phyloP scores from a whole-genome alignment of 2,888 invertebrate species.

The Ditula angustiorana region DNA sequence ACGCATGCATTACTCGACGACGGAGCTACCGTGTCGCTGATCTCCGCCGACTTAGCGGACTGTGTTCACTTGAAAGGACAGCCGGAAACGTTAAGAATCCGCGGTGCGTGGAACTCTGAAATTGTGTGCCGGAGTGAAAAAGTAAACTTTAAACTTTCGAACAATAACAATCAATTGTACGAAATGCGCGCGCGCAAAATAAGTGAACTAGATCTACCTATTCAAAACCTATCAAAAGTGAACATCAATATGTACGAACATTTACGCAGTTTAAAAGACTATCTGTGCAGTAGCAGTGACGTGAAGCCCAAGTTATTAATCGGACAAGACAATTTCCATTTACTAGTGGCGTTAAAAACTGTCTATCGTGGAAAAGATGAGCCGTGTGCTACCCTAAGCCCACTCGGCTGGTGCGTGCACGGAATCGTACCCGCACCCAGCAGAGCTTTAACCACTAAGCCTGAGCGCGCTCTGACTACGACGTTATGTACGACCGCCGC shows the following conservation, averaged over 20 bases:
- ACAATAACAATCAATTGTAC: constrained; percentile 2
- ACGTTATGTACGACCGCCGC: not conserved
- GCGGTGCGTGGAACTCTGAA: not conserved
- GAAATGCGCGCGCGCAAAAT: constrained; percentile 8
- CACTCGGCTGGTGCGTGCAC: not conserved
- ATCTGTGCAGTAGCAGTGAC: not conserved
- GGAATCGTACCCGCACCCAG: not conserved
- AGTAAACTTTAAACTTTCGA: constrained; percentile 4
- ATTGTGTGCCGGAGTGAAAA: constrained; percentile 4
- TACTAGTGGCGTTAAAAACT: not conserved
- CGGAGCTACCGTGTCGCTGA: not conserved
- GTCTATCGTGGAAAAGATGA: not conserved
- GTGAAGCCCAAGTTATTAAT: not conserved
- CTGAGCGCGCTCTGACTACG: too few relatives aligned
- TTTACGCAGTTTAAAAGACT: not conserved
- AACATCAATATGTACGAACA: not conserved
- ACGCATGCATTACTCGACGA: constrained; percentile 1
- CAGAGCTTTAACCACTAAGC: not conserved
- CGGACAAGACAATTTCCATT: not conserved
- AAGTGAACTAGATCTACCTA: constrained; percentile 5
- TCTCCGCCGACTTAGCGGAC: not conserved
- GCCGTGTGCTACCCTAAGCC: not conserved
- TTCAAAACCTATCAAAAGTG: constrained; percentile 5
- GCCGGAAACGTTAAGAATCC: not conserved
- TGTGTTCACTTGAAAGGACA: too few relatives aligned